These are phyloP conservation scores for Drosophila azteca DNA, from an alignment of 1,140 invertebrate genomes.

Conservation along the genomic window DNA sequence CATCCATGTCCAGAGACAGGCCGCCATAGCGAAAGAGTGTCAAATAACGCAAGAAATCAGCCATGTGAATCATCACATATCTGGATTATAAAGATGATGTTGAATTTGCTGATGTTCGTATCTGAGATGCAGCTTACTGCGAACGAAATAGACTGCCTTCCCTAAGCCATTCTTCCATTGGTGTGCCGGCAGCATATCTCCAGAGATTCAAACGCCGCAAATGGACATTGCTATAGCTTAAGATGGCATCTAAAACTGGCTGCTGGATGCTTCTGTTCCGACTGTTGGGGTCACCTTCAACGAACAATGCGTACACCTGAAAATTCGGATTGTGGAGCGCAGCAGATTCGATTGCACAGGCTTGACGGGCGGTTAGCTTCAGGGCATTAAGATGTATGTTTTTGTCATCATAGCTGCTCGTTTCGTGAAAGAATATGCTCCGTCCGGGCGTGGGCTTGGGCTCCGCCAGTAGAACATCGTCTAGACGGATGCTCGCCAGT, in stretches of 20 bases:
- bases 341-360: conserved; percentile 88
- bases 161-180: conserved; percentile 86
- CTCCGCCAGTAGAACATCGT: conserved; percentile 49
- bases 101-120: neutral
- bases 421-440: conserved; percentile 86
- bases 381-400: conserved; percentile 1
- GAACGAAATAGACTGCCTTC: conserved; percentile 85
- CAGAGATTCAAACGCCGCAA: conserved; percentile 85
- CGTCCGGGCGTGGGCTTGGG: conserved; percentile 78
- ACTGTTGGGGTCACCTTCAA: conserved; percentile 72
- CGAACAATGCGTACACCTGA: conserved; percentile 85
- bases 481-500: neutral
- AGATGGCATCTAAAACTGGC: conserved; percentile 79
- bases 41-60: conserved; percentile 88
- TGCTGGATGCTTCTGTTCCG: conserved; percentile 31
- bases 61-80: conserved; percentile 85
- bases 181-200: conserved; percentile 86
- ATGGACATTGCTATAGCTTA: conserved; percentile 86
- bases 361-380: conserved; percentile 85
- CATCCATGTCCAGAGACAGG: conserved; percentile 90
- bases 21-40: conserved; percentile 91
- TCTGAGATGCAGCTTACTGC: conserved; percentile 73
- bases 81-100: conserved; percentile 18
- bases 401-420: conserved; percentile 76
- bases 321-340: conserved; percentile 86